These are phyloP conservation scores for Struthidea cinerea DNA, from an alignment of 2,113 vertebrate species.

Conservation along the genomic window DNA sequence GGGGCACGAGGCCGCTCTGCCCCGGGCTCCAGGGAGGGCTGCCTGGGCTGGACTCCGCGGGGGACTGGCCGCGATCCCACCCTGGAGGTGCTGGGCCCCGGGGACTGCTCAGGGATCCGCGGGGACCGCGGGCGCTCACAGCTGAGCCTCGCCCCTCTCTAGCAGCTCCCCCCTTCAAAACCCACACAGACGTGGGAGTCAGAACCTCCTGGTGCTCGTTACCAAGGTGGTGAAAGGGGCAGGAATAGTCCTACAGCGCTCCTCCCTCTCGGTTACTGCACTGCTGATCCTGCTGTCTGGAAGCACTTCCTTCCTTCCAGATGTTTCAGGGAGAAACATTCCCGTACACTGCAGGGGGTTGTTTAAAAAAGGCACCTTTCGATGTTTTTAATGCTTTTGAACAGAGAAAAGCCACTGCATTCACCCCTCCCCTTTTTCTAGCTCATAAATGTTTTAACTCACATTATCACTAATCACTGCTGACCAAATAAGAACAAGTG, in stretches of 20 bases:
- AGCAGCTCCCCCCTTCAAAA: neutral
- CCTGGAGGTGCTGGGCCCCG: neutral
- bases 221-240: neutral
- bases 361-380: conserved; percentile 43
- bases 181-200: fast-evolving
- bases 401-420: neutral
- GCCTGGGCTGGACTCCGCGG: fast-evolving
- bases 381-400: neutral
- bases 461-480: neutral
- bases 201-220: neutral
- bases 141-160: fast-evolving
- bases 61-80: neutral
- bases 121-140: fast-evolving
- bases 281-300: neutral
- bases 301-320: neutral
- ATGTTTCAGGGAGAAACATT: neutral
- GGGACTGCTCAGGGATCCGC: neutral
- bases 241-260: neutral
- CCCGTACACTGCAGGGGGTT: neutral
- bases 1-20: neutral
- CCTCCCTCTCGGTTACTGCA: neutral
- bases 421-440: neutral
- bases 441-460: neutral
- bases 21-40: neutral
- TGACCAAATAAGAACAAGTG: neutral